A percentile compares a stretch with the other conserved stretches of the same genome.
These are phyloP conservation scores for Salpingus planirostris DNA, from an alignment of 2,888 invertebrate species.

Conservation along the genomic window DNA sequence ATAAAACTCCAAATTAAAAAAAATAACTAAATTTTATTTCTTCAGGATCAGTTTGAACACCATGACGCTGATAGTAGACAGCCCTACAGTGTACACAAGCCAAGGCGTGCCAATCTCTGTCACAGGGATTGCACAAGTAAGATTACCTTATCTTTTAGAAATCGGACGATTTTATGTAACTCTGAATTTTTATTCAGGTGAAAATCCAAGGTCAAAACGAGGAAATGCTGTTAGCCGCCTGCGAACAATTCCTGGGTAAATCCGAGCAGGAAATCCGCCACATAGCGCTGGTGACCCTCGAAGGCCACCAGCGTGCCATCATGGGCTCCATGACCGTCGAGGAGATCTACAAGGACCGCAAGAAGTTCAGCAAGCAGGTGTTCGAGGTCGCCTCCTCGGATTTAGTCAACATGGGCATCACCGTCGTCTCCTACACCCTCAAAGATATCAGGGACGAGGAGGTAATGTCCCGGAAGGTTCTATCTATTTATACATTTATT, in stretches of 20 bases:
- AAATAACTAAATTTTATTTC: too few species aligned
- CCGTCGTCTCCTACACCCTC: slow-evolving; percentile 88
- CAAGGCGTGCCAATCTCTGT: slow-evolving; percentile 96
- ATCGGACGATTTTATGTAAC: not conserved
- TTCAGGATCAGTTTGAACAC: slow-evolving; percentile 89
- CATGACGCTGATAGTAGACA: slow-evolving; percentile 94
- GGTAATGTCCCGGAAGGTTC: slow-evolving; percentile 55
- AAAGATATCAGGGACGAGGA: slow-evolving; percentile 93
- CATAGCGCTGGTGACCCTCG: slow-evolving; percentile 83
- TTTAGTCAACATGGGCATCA: slow-evolving; percentile 93
- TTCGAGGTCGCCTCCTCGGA: slow-evolving; percentile 94
- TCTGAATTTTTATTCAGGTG: slow-evolving; percentile 45
- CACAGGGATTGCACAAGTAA: slow-evolving; percentile 92
- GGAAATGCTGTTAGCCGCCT: slow-evolving; percentile 83
- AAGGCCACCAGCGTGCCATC: slow-evolving; percentile 87
- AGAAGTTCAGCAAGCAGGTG: slow-evolving; percentile 90
- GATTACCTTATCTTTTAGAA: not conserved
- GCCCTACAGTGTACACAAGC: slow-evolving; percentile 91
- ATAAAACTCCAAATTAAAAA: not conserved
- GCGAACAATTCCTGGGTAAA: slow-evolving; percentile 90
- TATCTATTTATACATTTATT: slow-evolving; percentile 19
- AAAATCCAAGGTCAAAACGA: slow-evolving; percentile 85
- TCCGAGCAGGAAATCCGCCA: slow-evolving; percentile 80
- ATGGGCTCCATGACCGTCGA: slow-evolving; percentile 97
- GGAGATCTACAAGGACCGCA: slow-evolving; percentile 92